phyloP scores from a whole-genome alignment of 2,797 vertebrate species.

The Eulemur coronatus region DNA sequence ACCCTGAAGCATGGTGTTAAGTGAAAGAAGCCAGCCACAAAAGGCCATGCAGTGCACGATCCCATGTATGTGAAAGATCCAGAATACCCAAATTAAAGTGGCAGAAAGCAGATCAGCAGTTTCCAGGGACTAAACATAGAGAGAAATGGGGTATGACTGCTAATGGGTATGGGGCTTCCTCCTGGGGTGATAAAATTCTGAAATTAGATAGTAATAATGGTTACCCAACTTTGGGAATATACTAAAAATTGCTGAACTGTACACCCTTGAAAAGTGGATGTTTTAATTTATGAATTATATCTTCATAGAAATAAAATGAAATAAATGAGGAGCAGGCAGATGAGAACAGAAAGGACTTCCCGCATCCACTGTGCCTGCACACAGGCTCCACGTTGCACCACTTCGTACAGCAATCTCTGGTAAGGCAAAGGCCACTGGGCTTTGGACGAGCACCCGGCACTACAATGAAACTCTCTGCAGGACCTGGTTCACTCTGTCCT shows the following conservation, averaged over 20 bases:
- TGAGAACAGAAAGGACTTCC: background rate
- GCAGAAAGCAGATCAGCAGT: background rate
- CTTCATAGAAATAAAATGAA: background rate
- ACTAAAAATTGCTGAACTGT: too few relatives aligned
- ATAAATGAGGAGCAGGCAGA: background rate
- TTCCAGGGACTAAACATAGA: background rate
- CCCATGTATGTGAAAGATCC: background rate
- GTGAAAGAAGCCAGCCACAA: background rate
- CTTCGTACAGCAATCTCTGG: background rate
- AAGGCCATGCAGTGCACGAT: accelerated
- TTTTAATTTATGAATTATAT: background rate
- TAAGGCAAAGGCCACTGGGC: background rate
- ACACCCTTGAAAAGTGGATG: background rate
- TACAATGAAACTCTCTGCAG: background rate
- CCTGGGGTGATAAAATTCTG: background rate
- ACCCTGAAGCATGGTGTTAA: background rate
- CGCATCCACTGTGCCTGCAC: background rate
- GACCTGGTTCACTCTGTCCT: background rate
- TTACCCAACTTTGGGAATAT: too few relatives aligned
- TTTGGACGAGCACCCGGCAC: background rate
- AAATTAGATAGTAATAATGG: background rate
- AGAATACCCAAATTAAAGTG: background rate
- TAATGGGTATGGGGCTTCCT: background rate
- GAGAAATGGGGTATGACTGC: too few relatives aligned
- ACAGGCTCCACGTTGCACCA: too few relatives aligned